These are phyloP conservation scores for Pandemis cinnamomeana DNA, from an alignment of 2,888 invertebrate species.

Conservation along the genomic window DNA sequence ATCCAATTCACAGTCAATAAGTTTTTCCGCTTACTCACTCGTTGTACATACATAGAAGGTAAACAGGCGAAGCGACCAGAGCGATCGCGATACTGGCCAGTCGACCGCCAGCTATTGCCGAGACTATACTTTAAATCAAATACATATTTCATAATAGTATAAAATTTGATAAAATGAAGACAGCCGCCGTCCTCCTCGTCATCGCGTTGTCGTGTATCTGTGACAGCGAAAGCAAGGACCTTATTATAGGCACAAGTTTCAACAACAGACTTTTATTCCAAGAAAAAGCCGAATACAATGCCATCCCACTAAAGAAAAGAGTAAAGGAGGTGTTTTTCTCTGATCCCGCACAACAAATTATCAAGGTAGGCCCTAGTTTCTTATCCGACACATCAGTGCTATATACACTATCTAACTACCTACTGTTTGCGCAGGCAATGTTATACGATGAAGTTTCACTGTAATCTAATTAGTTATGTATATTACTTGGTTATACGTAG, in stretches of 20 bases:
- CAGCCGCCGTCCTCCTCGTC: conserved; percentile 59
- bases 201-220: conserved; percentile 65
- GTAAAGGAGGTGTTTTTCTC: conserved; percentile 78
- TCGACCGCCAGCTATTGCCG: conserved; percentile 58
- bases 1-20: conserved; percentile 48
- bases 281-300: conserved; percentile 74
- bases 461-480: no score
- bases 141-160: neutral
- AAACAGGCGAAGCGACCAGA: conserved; percentile 55
- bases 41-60: conserved; percentile 47
- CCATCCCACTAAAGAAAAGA: conserved; percentile 76
- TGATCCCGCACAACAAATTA: conserved; percentile 76
- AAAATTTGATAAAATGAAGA: conserved; percentile 59
- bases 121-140: conserved; percentile 53
- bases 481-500: no score
- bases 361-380: conserved; percentile 59
- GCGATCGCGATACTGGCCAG: conserved; percentile 53
- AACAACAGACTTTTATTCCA: conserved; percentile 73
- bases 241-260: conserved; percentile 77
- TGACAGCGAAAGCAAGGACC: conserved; percentile 68
- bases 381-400: neutral
- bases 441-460: neutral
- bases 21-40: conserved; percentile 61
- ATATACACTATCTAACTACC: neutral
- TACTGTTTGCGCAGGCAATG: neutral